Evolutionary conservation across 2,113 vertebrate species (phyloP), one percentile per base, ranked within the genome.

Genomic region (Phrynosoma platyrhinos): DNA sequence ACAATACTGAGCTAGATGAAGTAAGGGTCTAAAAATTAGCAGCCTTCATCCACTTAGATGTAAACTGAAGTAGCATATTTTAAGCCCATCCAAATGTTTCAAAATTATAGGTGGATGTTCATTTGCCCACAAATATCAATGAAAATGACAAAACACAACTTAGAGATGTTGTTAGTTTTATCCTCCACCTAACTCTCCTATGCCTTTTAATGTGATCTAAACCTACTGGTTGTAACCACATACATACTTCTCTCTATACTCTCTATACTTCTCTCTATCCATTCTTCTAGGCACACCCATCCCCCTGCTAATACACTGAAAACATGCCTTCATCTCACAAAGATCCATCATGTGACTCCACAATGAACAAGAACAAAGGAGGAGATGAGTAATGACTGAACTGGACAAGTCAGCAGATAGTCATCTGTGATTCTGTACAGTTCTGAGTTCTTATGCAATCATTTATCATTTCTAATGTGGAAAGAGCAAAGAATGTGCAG

Each of bases 291-390:
- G 53, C 25, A 55, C 5, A 16, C 47, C 64, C 12, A 21, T 47
- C 53, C 80, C 47, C 66, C 58, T 74, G 16, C 20, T 13, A 72
- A 42, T 47, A 62, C 52, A 25, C 55, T 53, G n/a, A 72, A 79
- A 86, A 42, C 89, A 72, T 94, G 40, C 71, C 55, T 66, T 79
- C 72, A 68, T 32, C 79, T 84, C 47, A 83, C 30, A 69, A 88
- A 85, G 18, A 21, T 9, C 71, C 2, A 16, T 40, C 83, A 62
- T 58, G 83, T 40, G 52, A 62, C 71, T 58, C 36, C 76, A 21
- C 4, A 88, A 84, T 77, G 84, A 86, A 74, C 88, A 87, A 76
- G 53, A 80, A 80, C 87, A 88, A 84, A 36, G 16, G n/a, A 71
- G 72, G 74, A 40, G 83, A 83, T 52, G 55, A 13, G 74, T 40